Percentiles rank a stretch among this genome's conserved stretches.
These are phyloP conservation scores for Platycheirus rosarum DNA, from an alignment of 2,888 invertebrate species.

Conservation along the genomic window DNA sequence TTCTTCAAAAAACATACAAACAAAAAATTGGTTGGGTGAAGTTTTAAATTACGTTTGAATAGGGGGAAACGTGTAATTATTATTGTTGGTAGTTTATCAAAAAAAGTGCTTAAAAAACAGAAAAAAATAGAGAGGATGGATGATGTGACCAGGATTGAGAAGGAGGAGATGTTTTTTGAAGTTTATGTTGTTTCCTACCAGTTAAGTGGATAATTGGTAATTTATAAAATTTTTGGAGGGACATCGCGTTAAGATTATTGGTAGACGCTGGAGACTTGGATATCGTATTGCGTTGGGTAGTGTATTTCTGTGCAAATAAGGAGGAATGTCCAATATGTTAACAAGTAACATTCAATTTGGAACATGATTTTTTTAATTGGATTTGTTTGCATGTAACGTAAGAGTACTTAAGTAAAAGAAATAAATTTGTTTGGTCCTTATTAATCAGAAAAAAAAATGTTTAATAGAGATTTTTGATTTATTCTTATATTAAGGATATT, in stretches of 20 bases:
- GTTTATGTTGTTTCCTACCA: constrained; percentile 13
- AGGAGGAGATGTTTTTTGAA: constrained; percentile 31
- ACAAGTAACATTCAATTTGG: constrained; percentile 62
- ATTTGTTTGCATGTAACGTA: constrained; percentile 38
- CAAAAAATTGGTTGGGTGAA: constrained; percentile 58
- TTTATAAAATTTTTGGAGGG: constrained; percentile 62
- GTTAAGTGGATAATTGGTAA: constrained; percentile 71
- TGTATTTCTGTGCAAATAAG: constrained; percentile 29
- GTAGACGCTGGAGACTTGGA: constrained; percentile 36
- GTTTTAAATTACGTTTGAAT: constrained; percentile 69
- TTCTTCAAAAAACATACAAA: constrained; percentile 32
- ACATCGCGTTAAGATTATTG: constrained; percentile 59
- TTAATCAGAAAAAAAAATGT: no score
- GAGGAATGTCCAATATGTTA: constrained; percentile 59
- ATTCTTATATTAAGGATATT: no score
- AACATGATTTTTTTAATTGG: constrained; percentile 58
- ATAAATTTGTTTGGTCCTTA: no score
- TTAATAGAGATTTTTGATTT: no score
- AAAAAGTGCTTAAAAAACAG: constrained; percentile 15
- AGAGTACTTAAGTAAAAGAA: no score
- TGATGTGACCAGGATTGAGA: constrained; percentile 15
- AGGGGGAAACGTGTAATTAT: constrained; percentile 73
- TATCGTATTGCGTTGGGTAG: background rate
- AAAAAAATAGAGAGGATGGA: constrained; percentile 23
- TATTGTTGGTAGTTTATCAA: constrained; percentile 70